Evolutionary conservation across 2,113 vertebrate genomes (phyloP), one percentile per base, ranked within the genome.

Genomic region (Oncorhynchus gorbuscha): DNA sequence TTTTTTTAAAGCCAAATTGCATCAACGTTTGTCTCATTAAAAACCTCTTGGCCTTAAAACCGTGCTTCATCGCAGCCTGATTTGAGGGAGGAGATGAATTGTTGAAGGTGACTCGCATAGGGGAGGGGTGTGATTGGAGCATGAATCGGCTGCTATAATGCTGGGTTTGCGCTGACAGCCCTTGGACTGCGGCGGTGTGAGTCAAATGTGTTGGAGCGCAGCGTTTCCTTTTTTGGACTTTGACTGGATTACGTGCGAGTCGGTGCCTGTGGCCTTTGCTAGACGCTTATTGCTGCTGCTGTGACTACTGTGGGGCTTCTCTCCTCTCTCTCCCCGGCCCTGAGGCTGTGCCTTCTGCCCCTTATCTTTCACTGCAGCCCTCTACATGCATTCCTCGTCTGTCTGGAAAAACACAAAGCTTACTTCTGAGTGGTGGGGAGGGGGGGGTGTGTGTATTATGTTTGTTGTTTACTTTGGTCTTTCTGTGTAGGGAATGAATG

Each of bases 221-320:
- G 78, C 45, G 48, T 84, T 87, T 85, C 90, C 91, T 91, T 91
- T 88, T 92, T 92, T 88, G 89, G 92, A 79, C 84, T 89, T 84
- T 85, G 68, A 79, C 84, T 82, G 85, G 72, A 87, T 90, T 78
- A 73, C 74, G 72, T 77, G 79, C 79, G 86, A 91, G 83, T 92
- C 90, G 90, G 39, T 69, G 45, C 71, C 83, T 83, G 78, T 83
- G 81, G 80, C 76, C 39, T 45, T 45, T 1, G 39, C 8, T 45
- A 45, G 39, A 45, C 9, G 39, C 39, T 45, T 9, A 45, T 45
- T 11, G 22, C 72, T 81, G 74, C 55, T 20, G 72, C 75, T n/a
- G n/a, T n/a, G 82, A 85, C 82, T 84, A 77, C 69, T 75, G 65
- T 74, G 79, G 77, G 79, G 76, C 82, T 80, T 45, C 39, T 45